These are phyloP conservation scores for Phalera bucephala DNA, from an alignment of 2,888 invertebrate species.

Conservation along the genomic window DNA sequence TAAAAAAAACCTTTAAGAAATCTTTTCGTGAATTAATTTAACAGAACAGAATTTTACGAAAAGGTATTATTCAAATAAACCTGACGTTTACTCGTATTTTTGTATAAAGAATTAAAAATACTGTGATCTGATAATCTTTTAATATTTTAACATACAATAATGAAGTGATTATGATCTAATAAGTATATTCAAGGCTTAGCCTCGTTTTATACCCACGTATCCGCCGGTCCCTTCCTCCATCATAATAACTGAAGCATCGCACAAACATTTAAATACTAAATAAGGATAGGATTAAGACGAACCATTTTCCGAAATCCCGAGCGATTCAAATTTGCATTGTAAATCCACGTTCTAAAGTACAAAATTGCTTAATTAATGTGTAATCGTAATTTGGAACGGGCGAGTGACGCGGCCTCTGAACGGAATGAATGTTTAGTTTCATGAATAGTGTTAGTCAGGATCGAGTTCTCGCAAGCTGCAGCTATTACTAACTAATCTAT, in stretches of 20 bases:
- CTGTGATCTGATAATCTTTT: no score
- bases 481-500: no score
- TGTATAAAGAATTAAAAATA: no score
- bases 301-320: not conserved
- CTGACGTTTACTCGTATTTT: no score
- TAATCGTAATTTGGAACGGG: not conserved
- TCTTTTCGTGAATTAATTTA: no score
- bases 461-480: no score
- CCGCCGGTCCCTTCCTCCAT: not conserved
- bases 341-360: not conserved
- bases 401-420: not conserved
- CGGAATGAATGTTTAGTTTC: not conserved
- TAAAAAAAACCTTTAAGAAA: no score
- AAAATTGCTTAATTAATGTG: not conserved
- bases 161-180: no score
- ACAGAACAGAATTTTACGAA: no score
- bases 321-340: not conserved
- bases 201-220: no score
- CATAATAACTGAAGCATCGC: not conserved
- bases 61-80: no score
- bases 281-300: not conserved
- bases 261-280: slow-evolving; percentile 1
- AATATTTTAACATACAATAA: no score
- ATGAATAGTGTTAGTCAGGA: slow-evolving; percentile 1
- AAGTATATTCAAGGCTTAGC: not conserved